phyloP scores from a whole-genome alignment of 53 echinoderm and acorn worm genomes.

The Mesocentrotus franciscanus region DNA sequence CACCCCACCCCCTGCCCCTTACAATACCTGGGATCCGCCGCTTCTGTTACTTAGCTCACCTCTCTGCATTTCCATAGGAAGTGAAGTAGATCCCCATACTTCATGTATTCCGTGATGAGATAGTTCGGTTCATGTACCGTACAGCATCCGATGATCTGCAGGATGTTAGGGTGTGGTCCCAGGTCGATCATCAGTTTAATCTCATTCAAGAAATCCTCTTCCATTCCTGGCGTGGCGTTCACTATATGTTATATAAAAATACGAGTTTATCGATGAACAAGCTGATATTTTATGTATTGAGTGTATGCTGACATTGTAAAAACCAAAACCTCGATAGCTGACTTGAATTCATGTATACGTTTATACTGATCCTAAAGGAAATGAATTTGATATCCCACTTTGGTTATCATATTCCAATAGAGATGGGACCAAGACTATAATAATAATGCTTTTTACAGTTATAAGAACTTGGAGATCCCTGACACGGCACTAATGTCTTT shows the following conservation, averaged over 20 bases:
- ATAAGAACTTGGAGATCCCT: too few species aligned
- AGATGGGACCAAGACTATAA: too few species aligned
- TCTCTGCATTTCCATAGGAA: slow-evolving; percentile 87
- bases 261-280: background rate
- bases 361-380: too few species aligned
- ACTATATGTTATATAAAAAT: slow-evolving; percentile 35
- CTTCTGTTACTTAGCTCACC: slow-evolving; percentile 56
- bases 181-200: slow-evolving; percentile 91
- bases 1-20: background rate
- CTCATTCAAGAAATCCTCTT: slow-evolving; percentile 69
- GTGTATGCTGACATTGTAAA: background rate
- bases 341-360: too few species aligned
- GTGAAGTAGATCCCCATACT: slow-evolving; percentile 91
- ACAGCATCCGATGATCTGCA: slow-evolving; percentile 84
- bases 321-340: background rate
- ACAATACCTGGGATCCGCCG: background rate
- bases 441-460: too few species aligned
- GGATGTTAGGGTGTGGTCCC: slow-evolving; percentile 85
- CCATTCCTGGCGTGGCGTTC: slow-evolving; percentile 74
- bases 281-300: too few species aligned
- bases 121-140: slow-evolving; percentile 86
- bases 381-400: too few species aligned
- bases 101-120: slow-evolving; percentile 94
- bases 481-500: too few species aligned
- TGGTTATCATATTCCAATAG: too few species aligned